phyloP scores from a whole-genome alignment of 2,797 vertebrate genomes.

The Sebastes alutus region DNA sequence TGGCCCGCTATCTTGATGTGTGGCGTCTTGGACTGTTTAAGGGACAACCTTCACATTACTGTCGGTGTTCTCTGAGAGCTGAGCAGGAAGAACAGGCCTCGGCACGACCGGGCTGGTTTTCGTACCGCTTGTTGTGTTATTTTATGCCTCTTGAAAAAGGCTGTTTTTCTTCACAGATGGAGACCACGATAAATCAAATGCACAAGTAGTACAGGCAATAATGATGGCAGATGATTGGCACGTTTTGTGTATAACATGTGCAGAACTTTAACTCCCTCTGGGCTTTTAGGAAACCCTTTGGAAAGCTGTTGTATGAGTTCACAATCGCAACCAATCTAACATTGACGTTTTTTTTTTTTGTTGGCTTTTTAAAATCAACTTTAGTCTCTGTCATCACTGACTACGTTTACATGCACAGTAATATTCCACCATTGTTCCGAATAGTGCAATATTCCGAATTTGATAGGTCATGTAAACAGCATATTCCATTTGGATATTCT shows the following conservation, averaged over 20 bases:
- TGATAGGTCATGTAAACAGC: too few species aligned
- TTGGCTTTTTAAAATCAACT: too few species aligned
- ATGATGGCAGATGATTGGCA: background rate
- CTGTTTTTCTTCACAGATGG: constrained; percentile 11
- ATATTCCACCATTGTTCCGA: too few species aligned
- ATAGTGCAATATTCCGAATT: too few species aligned
- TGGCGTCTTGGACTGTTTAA: background rate
- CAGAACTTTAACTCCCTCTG: background rate
- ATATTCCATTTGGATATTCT: too few species aligned
- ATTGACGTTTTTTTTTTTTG: too few species aligned
- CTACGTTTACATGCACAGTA: too few species aligned
- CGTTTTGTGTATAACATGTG: background rate
- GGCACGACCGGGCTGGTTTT: constrained; percentile 21
- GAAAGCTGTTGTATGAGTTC: background rate
- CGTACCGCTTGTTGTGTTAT: background rate
- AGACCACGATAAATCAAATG: constrained; percentile 4
- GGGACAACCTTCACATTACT: background rate
- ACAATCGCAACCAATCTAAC: background rate
- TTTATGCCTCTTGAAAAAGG: background rate
- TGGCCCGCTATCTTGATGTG: constrained; percentile 19
- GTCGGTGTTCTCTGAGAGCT: background rate
- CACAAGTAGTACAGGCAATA: background rate
- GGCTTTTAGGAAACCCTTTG: background rate
- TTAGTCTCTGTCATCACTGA: too few species aligned
- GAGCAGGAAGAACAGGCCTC: constrained; percentile 31